phyloP scores from a whole-genome alignment of 2,888 invertebrate genomes.

The Eupithecia centaureata region DNA sequence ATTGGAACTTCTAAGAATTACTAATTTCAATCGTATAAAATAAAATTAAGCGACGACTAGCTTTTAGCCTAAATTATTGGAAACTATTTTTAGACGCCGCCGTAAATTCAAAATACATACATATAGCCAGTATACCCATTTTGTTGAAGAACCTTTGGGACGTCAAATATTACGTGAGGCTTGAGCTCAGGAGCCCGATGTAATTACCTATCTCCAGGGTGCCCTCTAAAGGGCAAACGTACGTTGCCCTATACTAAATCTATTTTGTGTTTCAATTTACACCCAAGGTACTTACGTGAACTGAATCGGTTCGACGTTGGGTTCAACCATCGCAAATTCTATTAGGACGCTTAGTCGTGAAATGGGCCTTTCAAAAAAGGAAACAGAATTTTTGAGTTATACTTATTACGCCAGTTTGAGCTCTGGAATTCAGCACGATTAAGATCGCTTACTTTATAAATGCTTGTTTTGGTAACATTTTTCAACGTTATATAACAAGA shows the following conservation, averaged over 20 bases:
- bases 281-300: neutral
- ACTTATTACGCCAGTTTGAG: neutral
- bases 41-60: constrained; percentile 24
- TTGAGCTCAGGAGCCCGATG: constrained; percentile 22
- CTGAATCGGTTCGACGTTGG: constrained; percentile 14
- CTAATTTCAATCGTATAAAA: constrained; percentile 32
- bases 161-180: constrained; percentile 15
- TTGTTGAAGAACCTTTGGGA: constrained; percentile 17
- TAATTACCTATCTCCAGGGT: constrained; percentile 34
- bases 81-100: neutral
- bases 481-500: constrained; percentile 23
- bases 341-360: constrained; percentile 3
- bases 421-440: constrained; percentile 2
- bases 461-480: constrained; percentile 3
- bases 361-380: neutral
- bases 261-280: constrained; percentile 37
- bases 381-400: neutral
- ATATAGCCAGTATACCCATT: neutral
- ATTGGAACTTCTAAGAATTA: constrained; percentile 31
- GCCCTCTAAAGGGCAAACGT: constrained; percentile 36
- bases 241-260: constrained; percentile 41
- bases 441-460: constrained; percentile 1
- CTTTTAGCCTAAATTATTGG: constrained; percentile 4
- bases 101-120: neutral
- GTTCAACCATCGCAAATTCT: constrained; percentile 21